A percentile compares a stretch with the other conserved stretches of the same genome.
Conservation (phyloP, 2,113 vertebrate genomes). For the Podiceps cristatus region DNA sequence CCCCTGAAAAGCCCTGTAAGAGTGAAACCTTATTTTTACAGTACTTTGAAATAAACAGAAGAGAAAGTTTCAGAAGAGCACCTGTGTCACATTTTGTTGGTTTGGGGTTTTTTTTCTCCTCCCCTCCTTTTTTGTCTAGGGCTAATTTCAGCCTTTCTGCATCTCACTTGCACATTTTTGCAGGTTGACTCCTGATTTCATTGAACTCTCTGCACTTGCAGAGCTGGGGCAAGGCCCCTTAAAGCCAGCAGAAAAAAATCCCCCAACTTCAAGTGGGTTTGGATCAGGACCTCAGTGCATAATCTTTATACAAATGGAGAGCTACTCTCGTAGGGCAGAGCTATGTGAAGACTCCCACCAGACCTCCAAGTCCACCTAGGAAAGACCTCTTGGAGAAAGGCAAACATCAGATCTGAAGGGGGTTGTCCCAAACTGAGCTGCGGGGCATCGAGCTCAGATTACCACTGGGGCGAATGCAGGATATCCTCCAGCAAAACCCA, state of each 20-base stretch:
- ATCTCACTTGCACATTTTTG: neutral
- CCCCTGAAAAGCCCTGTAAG: neutral
- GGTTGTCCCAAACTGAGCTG: neutral
- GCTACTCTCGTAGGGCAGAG: neutral
- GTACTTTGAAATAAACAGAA: constrained; percentile 46
- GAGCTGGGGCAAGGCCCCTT: neutral
- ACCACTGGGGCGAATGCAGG: neutral
- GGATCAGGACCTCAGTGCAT: neutral
- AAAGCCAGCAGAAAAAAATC: neutral
- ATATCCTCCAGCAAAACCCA: neutral
- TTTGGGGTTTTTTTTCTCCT: neutral
- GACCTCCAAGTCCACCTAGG: neutral
- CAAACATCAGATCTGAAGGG: neutral
- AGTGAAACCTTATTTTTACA: neutral
- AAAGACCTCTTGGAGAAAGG: neutral
- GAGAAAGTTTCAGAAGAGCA: constrained; percentile 45
- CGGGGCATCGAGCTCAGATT: neutral
- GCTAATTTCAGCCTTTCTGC: neutral
- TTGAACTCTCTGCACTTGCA: neutral
- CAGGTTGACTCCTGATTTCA: neutral
- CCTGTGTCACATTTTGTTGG: neutral
- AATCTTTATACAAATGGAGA: neutral
- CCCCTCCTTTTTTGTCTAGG: neutral
- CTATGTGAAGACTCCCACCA: neutral
- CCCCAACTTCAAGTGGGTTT: rapidly evolving